These are phyloP conservation scores for Leptestheria dahalacensis DNA, from an alignment of 1,140 invertebrate genomes.

Conservation along the genomic window DNA sequence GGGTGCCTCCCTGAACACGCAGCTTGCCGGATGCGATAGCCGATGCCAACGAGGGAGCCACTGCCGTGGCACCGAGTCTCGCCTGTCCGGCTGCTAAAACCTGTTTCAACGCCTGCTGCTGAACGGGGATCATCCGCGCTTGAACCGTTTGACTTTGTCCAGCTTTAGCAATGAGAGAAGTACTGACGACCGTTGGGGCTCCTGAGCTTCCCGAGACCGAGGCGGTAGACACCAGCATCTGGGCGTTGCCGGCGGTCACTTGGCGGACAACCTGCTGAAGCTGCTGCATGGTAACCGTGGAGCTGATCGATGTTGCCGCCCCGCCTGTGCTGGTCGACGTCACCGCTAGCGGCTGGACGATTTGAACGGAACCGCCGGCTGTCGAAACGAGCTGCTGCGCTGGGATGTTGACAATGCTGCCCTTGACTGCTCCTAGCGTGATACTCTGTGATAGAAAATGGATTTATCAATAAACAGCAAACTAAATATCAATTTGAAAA, in stretches of 20 bases:
- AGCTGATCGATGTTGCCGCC: slow-evolving; percentile 26
- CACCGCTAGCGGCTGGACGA: slow-evolving; percentile 33
- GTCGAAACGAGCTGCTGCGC: slow-evolving; percentile 10
- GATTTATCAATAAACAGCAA: background rate
- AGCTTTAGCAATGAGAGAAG: slow-evolving; percentile 24
- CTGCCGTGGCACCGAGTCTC: background rate
- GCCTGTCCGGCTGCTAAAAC: slow-evolving; percentile 22
- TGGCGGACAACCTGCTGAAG: slow-evolving; percentile 58
- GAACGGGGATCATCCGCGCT: slow-evolving; percentile 35
- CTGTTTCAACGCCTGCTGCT: slow-evolving; percentile 33
- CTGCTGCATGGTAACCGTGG: slow-evolving; percentile 55
- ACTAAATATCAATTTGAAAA: background rate
- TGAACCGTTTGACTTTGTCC: slow-evolving; percentile 23
- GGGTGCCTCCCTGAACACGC: slow-evolving; percentile 21
- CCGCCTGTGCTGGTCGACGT: background rate
- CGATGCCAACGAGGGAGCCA: slow-evolving; percentile 19
- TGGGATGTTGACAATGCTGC: background rate
- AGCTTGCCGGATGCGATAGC: slow-evolving; percentile 22
- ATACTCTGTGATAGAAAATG: background rate
- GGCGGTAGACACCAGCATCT: background rate
- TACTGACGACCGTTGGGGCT: background rate
- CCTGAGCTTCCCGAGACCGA: background rate
- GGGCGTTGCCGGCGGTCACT: slow-evolving; percentile 20
- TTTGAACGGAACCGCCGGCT: slow-evolving; percentile 27
- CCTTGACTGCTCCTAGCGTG: slow-evolving; percentile 9